Base-by-base conservation (phyloP, 2,797 vertebrate genomes). In the Schizopygopsis malacanthus region DNA sequence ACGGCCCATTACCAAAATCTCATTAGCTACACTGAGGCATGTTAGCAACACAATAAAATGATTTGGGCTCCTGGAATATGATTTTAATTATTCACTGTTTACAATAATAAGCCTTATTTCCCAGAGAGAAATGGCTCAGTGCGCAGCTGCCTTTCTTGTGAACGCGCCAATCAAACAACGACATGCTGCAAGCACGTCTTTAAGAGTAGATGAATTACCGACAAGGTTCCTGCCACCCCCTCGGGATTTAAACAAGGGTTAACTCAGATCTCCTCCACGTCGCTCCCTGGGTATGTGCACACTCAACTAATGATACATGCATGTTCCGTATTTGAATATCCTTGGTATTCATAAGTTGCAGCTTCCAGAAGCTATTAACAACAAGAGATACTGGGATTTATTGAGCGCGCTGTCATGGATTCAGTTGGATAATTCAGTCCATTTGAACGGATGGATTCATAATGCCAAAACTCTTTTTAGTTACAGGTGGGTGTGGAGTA, bases 1-100 rank as follows among this genome's bases (percentile, higher is more conserved):
- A 88, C 72, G 85, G 72, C 82, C 87, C 81, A 90, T 91, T 89
- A 90, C 78, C 87, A 84, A 82, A 86, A 88, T 88, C 85, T 88
- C 85, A 90, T 89, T 90, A 90, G 85, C 85, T 79, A 79, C 72
- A 86, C 79, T 71, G 87, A 73, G 78, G 83, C 86, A 86, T 87
- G 86, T 84, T 77, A 85, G 88, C 56, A 65, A 85, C 80, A 81
- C 84, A 87, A 90, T 84, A 77, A 87, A 85, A 87, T 47, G 59
- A 81, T 80, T 73, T 88, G 84, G 85, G 56, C 61, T 81, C 33
- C 63, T 84, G 78, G 65, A 86, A 86, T 79, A 89, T 77, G 63
- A 76, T 78, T 90, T 73, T 69, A 87, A 83, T 83, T 84, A 70
- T 71, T 77, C 56, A 84, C 81, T 78, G 86, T 88, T 88, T 84